Evolutionary conservation across 2,113 vertebrate species (phyloP), one percentile per base, ranked within the genome.

Genomic region (Epinephelus lanceolatus): DNA sequence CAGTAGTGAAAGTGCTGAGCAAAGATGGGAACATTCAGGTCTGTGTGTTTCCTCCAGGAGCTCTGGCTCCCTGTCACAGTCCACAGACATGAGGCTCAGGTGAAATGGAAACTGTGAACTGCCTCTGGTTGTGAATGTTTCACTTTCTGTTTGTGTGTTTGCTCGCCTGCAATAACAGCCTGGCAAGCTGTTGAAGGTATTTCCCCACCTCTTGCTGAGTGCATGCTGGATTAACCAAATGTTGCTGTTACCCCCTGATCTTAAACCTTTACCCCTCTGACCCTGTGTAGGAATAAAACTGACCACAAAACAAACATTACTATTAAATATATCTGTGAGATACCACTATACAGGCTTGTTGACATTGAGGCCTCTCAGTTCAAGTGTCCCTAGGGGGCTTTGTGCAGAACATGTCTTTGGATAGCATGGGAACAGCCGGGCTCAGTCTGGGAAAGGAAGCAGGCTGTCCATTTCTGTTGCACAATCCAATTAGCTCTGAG

Each of bases 391-490:
- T 67, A 11, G 76, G 79, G 84, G 25, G 5, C 13, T 73, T 47
- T 45, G 49, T 55, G 47, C 63, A 71, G 62, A 72, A 61, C 49
- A 67, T 76, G 67, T 73, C 53, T 83, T 55, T 83, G 74, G 59
- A 84, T 27, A 88, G 76, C 84, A 80, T 92, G 89, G 74, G 87
- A 91, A 91, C 77, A 51, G 52, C 65, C 81, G 53, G 72, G 42
- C 84, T 77, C 51, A 65, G 88, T 86, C 89, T 96, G 95, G 95
- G 95, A 95, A 95, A 90, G 92, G 93, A 94, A 96, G 90, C 95
- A 93, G 88, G 49, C 85, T 84, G 85, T 86, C 85, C 85, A 53
- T 71, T 56, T 75, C 76, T 68, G 89, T 94, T 94, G 88, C 86
- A 45, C 88, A 94, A 94, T 82, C 76, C 60, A 92, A 92, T 93